phyloP scores from a whole-genome alignment of 2,797 vertebrate genomes.

The Salarias fasciatus region DNA sequence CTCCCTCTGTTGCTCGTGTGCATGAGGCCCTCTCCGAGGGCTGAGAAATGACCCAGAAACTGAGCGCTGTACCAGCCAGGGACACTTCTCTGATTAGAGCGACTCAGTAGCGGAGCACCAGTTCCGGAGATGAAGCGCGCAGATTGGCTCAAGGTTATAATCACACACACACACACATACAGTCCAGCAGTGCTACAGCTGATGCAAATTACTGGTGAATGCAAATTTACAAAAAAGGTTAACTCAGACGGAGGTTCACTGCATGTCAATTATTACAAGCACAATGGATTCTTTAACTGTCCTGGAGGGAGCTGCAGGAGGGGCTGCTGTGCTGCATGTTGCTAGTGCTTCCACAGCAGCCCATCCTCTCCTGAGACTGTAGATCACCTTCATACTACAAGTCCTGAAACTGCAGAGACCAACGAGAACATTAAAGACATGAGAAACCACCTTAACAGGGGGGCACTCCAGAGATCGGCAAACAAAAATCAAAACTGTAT shows the following conservation, averaged over 20 bases:
- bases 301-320: conserved; percentile 8
- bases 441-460: too few relatives aligned
- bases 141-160: conserved; percentile 71
- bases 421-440: too few relatives aligned
- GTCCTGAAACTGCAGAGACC: too few relatives aligned
- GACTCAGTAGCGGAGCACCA: conserved; percentile 55
- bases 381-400: conserved; percentile 3
- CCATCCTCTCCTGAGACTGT: conserved; percentile 12
- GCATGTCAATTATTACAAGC: neutral
- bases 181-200: conserved; percentile 7
- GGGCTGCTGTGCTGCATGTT: conserved; percentile 7
- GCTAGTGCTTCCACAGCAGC: conserved; percentile 15
- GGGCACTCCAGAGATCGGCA: too few relatives aligned
- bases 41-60: conserved; percentile 87
- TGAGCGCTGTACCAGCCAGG: conserved; percentile 72
- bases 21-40: conserved; percentile 83
- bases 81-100: conserved; percentile 79
- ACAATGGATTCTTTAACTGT: neutral
- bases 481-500: conserved; percentile 25
- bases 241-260: neutral
- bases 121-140: conserved; percentile 53
- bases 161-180: neutral
- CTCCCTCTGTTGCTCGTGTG: conserved; percentile 73
- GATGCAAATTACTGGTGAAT: neutral
- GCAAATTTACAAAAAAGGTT: neutral